Evolutionary conservation across 2,888 invertebrate species (phyloP).

Genomic region (Acleris laterana): DNA sequence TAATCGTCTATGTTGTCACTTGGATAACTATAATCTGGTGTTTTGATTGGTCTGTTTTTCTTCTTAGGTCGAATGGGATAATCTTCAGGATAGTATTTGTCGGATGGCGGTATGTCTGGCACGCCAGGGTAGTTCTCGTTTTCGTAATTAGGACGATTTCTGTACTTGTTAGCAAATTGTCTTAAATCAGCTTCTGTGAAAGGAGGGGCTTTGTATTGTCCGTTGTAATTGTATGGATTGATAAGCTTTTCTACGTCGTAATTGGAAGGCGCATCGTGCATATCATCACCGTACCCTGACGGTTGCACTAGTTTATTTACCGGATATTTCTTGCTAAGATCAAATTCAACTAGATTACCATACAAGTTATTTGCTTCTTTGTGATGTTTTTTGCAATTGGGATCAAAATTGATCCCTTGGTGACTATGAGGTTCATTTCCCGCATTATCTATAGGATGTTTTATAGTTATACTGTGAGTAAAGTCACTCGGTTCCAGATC

Average conservation of each 20-base stretch:
- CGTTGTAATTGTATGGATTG: slow-evolving; percentile 60
- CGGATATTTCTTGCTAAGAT: slow-evolving; percentile 51
- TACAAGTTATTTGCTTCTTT: slow-evolving; percentile 61
- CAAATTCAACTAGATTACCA: slow-evolving; percentile 58
- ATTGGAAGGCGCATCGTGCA: slow-evolving; percentile 61
- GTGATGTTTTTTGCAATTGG: slow-evolving; percentile 72
- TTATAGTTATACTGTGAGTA: slow-evolving; percentile 70
- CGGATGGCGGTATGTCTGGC: slow-evolving; percentile 59
- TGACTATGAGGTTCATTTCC: slow-evolving; percentile 66
- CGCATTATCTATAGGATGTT: slow-evolving; percentile 66
- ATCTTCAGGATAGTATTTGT: slow-evolving; percentile 65
- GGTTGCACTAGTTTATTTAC: slow-evolving; percentile 54
- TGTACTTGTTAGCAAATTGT: slow-evolving; percentile 48
- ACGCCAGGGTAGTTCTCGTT: slow-evolving; percentile 53
- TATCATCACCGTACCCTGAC: slow-evolving; percentile 66
- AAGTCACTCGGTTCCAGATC: slow-evolving; percentile 73
- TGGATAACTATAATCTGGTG: slow-evolving; percentile 55
- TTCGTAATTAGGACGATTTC: slow-evolving; percentile 43
- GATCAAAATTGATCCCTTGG: slow-evolving; percentile 66
- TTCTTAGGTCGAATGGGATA: slow-evolving; percentile 64
- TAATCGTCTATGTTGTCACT: slow-evolving; percentile 70
- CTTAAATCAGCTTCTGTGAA: slow-evolving; percentile 25
- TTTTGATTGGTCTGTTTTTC: slow-evolving; percentile 64
- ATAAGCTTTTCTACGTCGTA: slow-evolving; percentile 63
- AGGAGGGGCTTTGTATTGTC: slow-evolving; percentile 44